Percentiles rank a stretch among this genome's conserved stretches.
phyloP scores from a whole-genome alignment of 2,797 vertebrate species.

The Sebastes alutus region DNA sequence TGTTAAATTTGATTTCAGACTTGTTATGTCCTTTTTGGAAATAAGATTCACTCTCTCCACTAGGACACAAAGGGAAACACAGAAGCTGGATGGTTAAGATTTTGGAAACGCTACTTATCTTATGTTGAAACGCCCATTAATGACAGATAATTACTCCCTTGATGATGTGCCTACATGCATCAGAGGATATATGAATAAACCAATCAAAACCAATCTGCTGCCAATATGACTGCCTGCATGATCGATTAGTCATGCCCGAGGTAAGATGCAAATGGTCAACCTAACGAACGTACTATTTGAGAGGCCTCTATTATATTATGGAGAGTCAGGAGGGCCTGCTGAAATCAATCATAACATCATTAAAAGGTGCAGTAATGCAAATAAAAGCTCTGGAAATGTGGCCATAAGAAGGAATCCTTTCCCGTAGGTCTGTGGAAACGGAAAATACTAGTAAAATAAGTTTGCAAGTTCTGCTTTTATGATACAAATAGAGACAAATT shows the following conservation, averaged over 20 bases:
- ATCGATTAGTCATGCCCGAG: slow-evolving; percentile 38
- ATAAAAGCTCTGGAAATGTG: background rate
- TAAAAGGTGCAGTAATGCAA: background rate
- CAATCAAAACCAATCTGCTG: slow-evolving; percentile 29
- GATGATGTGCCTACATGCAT: slow-evolving; percentile 23
- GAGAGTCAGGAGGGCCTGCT: background rate
- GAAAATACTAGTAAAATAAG: background rate
- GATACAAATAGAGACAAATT: background rate
- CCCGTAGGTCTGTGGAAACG: background rate
- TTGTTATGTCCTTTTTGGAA: background rate
- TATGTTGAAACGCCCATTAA: slow-evolving; percentile 3
- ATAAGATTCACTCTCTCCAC: background rate
- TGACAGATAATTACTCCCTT: slow-evolving; percentile 31
- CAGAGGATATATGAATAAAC: slow-evolving; percentile 17
- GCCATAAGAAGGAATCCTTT: background rate
- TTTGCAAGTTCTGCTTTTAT: background rate
- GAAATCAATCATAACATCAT: slow-evolving; percentile 9
- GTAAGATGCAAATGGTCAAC: slow-evolving; percentile 23
- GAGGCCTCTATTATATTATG: background rate
- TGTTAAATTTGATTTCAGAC: background rate
- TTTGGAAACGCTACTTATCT: background rate
- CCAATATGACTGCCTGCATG: slow-evolving; percentile 4
- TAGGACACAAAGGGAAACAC: background rate
- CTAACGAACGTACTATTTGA: background rate
- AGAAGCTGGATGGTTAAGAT: background rate